Percentiles rank a stretch among this genome's conserved stretches.
Evolutionary conservation across 2,888 invertebrate genomes (phyloP).

Genomic region (Linnaemya vulpina): DNA sequence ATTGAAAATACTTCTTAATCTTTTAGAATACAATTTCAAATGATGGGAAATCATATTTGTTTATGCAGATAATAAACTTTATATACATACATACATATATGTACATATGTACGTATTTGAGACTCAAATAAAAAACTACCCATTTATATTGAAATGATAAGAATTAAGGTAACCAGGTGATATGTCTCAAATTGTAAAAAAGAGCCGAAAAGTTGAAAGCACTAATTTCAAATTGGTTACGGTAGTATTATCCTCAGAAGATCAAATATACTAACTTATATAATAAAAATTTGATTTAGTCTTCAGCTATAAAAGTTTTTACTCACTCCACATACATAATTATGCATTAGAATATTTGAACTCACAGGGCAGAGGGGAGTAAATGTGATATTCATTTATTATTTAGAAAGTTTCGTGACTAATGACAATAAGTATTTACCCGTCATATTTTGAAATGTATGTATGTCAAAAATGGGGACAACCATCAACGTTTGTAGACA

Average conservation of each 20-base stretch:
- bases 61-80: background rate
- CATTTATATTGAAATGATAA: conserved; percentile 36
- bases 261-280: too few species aligned
- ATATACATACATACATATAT: too few species aligned
- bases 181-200: background rate
- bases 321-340: too few species aligned
- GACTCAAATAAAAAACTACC: conserved; percentile 26
- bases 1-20: conserved; percentile 2
- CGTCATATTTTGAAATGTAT: too few species aligned
- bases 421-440: conserved; percentile 60
- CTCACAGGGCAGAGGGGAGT: background rate
- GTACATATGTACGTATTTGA: background rate
- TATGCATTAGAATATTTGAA: too few species aligned
- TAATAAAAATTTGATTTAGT: too few species aligned
- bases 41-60: background rate
- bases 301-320: too few species aligned
- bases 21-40: background rate
- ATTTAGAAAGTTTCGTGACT: conserved; percentile 53
- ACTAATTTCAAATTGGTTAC: too few species aligned
- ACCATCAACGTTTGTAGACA: background rate
- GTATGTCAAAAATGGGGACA: conserved; percentile 22
- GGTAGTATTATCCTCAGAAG: too few species aligned
- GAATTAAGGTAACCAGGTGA: conserved; percentile 1
- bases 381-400: conserved; percentile 14
- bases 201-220: too few species aligned